These are phyloP conservation scores for Dryobotodes eremita DNA, from an alignment of 2,888 invertebrate genomes.

Conservation along the genomic window DNA sequence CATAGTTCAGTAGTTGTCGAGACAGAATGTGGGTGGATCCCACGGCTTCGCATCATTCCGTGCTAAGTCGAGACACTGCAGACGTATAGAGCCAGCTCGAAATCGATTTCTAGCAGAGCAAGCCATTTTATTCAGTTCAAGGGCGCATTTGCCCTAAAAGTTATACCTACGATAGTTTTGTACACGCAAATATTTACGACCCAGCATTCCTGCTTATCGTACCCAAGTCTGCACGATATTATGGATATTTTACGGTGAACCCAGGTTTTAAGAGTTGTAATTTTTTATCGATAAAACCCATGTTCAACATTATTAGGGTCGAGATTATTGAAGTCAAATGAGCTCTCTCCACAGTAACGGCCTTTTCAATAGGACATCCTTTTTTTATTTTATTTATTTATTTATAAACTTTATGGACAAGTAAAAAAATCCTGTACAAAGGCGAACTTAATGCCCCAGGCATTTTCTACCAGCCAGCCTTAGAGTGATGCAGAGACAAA, in stretches of 20 bases:
- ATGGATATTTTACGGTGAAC: slow-evolving; percentile 29
- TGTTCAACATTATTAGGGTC: not conserved
- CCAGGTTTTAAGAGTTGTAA: slow-evolving; percentile 12
- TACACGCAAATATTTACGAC: slow-evolving; percentile 52
- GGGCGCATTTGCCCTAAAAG: slow-evolving; percentile 63
- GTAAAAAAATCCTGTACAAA: no score
- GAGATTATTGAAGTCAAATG: not conserved
- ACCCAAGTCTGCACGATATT: slow-evolving; percentile 26
- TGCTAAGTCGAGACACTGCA: slow-evolving; percentile 53
- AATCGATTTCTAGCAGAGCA: slow-evolving; percentile 72
- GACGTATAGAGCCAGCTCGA: slow-evolving; percentile 45
- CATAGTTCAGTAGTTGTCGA: slow-evolving; percentile 27
- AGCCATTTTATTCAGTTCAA: slow-evolving; percentile 68
- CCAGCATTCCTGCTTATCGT: slow-evolving; percentile 38
- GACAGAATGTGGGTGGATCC: slow-evolving; percentile 60
- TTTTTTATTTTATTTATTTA: not conserved
- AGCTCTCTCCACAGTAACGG: not conserved
- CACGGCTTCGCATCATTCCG: slow-evolving; percentile 52
- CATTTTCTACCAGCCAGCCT: no score
- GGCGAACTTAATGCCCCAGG: no score
- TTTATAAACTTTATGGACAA: no score
- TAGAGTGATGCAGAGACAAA: no score
- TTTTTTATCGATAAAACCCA: slow-evolving; percentile 12
- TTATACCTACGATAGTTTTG: slow-evolving; percentile 48
- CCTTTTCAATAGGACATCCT: slow-evolving; percentile 19